Percentiles rank a stretch among this genome's conserved stretches.
phyloP scores from a whole-genome alignment of 2,888 invertebrate genomes.

The Linyphia triangularis region DNA sequence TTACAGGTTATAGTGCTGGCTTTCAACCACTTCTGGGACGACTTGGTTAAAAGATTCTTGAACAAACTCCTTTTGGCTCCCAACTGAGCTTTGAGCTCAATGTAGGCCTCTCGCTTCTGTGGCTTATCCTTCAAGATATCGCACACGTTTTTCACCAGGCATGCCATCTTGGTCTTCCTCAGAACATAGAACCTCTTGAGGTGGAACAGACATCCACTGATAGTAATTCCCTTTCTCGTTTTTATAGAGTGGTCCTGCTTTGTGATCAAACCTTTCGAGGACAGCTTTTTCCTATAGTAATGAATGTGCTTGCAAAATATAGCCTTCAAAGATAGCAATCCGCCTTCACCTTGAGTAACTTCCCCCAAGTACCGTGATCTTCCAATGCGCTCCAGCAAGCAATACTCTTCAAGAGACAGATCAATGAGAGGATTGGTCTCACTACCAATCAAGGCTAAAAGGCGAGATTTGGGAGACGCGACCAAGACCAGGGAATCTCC shows the following conservation, averaged over 20 bases:
- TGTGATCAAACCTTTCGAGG: conserved; percentile 83
- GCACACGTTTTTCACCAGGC: conserved; percentile 83
- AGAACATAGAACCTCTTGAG: conserved; percentile 83
- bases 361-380: conserved; percentile 85
- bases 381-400: conserved; percentile 87
- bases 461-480: conserved; percentile 84
- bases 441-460: conserved; percentile 82
- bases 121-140: conserved; percentile 83
- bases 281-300: conserved; percentile 84
- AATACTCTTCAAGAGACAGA: conserved; percentile 84
- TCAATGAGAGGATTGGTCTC: conserved; percentile 81
- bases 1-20: conserved; percentile 81
- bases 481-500: conserved; percentile 86
- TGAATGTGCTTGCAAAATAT: conserved; percentile 82
- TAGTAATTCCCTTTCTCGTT: conserved; percentile 69
- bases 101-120: conserved; percentile 79
- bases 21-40: conserved; percentile 73
- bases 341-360: conserved; percentile 85
- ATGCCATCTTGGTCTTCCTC: conserved; percentile 82
- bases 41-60: conserved; percentile 59
- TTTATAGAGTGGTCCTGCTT: conserved; percentile 82
- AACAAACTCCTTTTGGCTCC: conserved; percentile 48
- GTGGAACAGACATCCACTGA: conserved; percentile 78
- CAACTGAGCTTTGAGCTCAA: conserved; percentile 6
- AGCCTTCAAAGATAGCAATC: conserved; percentile 80